Evolutionary conservation across 92 coral and sea anemone species (phyloP).

Genomic region (Blastomussa wellsi): DNA sequence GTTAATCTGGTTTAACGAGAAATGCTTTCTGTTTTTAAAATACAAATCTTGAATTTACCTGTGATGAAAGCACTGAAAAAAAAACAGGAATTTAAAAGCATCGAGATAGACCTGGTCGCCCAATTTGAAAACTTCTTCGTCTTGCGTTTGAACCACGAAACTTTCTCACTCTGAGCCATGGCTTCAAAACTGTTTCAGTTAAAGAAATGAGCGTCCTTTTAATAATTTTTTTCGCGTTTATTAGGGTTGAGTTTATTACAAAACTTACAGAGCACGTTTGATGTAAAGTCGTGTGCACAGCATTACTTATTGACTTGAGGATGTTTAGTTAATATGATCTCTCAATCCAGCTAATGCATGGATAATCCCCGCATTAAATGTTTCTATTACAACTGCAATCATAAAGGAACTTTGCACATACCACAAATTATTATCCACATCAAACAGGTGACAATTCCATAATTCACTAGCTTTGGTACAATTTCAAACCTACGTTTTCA

Average conservation of each 20-base stretch:
- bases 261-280: background rate
- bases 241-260: background rate
- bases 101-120: too few relatives aligned
- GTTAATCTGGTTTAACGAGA: too few relatives aligned
- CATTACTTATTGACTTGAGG: background rate
- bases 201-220: background rate
- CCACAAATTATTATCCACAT: background rate
- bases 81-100: too few relatives aligned
- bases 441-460: background rate
- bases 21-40: too few relatives aligned
- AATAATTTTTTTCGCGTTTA: background rate
- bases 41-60: too few relatives aligned
- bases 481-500: background rate
- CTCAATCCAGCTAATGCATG: background rate
- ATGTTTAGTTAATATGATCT: background rate
- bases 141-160: too few relatives aligned
- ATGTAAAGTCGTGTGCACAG: background rate
- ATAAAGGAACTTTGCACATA: background rate
- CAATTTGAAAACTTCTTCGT: too few relatives aligned
- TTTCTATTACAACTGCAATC: background rate
- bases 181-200: background rate
- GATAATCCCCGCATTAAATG: background rate
- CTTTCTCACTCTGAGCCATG: too few relatives aligned
- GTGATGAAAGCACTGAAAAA: too few relatives aligned
- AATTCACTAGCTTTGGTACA: background rate